phyloP scores from a whole-genome alignment of 2,113 vertebrate genomes.

The Echinops telfairi region DNA sequence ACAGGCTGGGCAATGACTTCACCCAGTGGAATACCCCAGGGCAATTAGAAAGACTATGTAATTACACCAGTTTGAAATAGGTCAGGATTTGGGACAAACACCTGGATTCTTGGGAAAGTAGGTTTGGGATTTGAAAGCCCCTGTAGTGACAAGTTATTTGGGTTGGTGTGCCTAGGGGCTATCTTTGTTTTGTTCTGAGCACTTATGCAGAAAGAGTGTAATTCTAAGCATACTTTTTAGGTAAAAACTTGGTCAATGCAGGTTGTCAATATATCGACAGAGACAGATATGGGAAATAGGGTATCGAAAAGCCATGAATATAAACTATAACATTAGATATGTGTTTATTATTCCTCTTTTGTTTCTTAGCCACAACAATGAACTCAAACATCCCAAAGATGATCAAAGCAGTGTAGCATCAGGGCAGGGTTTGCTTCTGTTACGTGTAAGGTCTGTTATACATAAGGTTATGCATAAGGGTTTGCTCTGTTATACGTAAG shows the following conservation, averaged over 20 bases:
- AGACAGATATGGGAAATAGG: background rate
- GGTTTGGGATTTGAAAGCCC: conserved; percentile 64
- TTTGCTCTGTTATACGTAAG: no score
- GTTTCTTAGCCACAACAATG: background rate
- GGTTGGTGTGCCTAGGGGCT: conserved; percentile 46
- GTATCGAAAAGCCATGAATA: background rate
- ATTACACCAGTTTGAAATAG: conserved; percentile 79
- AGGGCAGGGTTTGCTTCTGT: background rate
- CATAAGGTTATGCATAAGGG: no score
- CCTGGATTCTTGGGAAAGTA: conserved; percentile 73
- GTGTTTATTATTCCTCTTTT: background rate
- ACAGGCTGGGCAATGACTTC: conserved; percentile 31
- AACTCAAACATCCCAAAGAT: background rate
- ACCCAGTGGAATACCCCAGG: conserved; percentile 62
- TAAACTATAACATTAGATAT: background rate
- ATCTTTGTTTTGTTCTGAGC: conserved; percentile 65
- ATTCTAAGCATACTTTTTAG: conserved; percentile 4
- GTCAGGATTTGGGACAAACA: conserved; percentile 77
- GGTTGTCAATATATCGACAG: background rate
- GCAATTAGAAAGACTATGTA: conserved; percentile 74
- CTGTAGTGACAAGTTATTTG: conserved; percentile 73
- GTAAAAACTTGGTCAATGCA: background rate
- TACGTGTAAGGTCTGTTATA: no score
- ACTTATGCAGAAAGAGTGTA: conserved; percentile 60
- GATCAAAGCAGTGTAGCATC: background rate